Conservation (phyloP, 2,888 invertebrate species). For the Leptopterna dolabrata region DNA sequence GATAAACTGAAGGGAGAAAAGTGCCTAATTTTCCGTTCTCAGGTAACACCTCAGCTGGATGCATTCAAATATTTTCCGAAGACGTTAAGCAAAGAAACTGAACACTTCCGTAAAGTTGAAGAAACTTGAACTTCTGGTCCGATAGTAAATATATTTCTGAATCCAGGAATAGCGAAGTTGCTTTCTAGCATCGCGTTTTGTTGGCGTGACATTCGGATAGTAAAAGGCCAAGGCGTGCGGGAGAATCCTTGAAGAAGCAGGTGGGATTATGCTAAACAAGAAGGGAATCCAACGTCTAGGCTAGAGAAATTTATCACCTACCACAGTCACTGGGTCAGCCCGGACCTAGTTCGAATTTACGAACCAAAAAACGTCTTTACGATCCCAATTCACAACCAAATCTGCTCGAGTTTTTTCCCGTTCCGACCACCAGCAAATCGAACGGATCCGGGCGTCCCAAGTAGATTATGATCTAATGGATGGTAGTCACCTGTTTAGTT, state of each 20-base stretch:
- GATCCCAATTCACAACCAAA: background rate
- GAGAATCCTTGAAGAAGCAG: background rate
- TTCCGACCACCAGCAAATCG: background rate
- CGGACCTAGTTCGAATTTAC: background rate
- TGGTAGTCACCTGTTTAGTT: background rate
- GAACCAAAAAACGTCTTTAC: background rate
- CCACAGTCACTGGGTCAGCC: background rate
- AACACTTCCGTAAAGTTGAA: too few species aligned
- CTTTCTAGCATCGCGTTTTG: background rate
- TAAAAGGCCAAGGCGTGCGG: background rate
- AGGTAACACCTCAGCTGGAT: too few species aligned
- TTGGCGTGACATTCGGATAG: background rate
- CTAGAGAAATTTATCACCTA: background rate
- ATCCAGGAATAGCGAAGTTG: too few species aligned
- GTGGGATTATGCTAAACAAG: slow-evolving; percentile 5
- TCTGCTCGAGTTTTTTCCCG: background rate
- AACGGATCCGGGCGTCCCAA: background rate
- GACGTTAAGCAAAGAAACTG: too few species aligned
- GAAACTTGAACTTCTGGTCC: too few species aligned
- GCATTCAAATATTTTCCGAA: too few species aligned
- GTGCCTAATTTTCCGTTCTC: too few species aligned
- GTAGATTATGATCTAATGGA: background rate
- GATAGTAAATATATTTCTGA: too few species aligned
- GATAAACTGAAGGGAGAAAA: too few species aligned
- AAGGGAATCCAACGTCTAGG: background rate